Evolutionary conservation across 2,113 vertebrate species (phyloP).

Genomic region (Tragelaphus buxtoni): DNA sequence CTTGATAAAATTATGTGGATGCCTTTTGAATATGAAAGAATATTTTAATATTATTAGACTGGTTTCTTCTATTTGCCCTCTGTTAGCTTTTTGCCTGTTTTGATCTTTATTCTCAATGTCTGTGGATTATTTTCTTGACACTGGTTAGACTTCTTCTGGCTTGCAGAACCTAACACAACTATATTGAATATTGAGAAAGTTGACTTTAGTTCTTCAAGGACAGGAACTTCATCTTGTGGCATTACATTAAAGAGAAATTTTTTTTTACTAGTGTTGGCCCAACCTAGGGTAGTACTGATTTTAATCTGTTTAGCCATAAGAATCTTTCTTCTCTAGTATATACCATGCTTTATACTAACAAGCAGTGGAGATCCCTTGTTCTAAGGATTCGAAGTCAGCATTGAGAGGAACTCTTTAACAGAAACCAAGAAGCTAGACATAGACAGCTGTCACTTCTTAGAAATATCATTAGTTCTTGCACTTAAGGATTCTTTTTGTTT

Average conservation of each 20-base stretch:
- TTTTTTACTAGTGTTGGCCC: background rate
- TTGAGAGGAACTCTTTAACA: background rate
- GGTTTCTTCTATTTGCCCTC: background rate
- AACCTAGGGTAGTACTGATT: background rate
- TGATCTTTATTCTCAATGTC: background rate
- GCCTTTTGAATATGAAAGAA: background rate
- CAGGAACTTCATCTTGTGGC: background rate
- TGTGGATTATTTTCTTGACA: background rate
- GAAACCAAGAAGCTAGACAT: background rate
- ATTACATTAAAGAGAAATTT: background rate
- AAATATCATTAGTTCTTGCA: background rate
- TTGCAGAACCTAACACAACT: background rate
- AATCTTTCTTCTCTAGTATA: background rate
- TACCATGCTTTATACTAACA: background rate
- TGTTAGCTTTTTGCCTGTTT: background rate
- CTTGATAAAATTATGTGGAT: background rate
- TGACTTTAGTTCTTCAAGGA: background rate
- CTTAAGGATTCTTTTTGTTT: background rate
- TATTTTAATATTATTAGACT: background rate
- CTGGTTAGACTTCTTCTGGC: background rate
- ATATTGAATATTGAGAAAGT: background rate
- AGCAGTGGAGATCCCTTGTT: background rate
- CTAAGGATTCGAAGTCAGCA: background rate
- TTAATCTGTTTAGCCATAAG: background rate
- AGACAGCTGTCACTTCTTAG: background rate